A percentile compares a stretch with the other conserved stretches of the same genome.
Conservation (phyloP, 2,113 vertebrate genomes). For the Peromyscus californicus region DNA sequence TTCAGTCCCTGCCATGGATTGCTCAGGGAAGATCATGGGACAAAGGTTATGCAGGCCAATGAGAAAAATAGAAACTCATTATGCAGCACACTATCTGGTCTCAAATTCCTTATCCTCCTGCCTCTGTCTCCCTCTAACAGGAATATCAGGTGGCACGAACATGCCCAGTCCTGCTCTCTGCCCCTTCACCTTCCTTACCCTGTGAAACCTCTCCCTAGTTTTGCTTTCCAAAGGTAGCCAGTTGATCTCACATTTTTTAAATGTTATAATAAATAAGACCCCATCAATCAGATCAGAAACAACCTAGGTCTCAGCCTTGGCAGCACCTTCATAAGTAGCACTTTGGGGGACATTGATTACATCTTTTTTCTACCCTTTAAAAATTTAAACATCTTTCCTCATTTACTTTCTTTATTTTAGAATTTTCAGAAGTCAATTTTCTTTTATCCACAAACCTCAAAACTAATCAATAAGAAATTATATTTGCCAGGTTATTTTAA, state of each 20-base stretch:
- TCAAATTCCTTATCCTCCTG: neutral
- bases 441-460: slow-evolving; percentile 78
- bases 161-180: neutral
- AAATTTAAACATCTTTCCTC: slow-evolving; percentile 78
- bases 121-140: neutral
- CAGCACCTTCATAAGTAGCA: slow-evolving; percentile 8
- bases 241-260: neutral
- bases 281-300: slow-evolving; percentile 70
- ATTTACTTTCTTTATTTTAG: slow-evolving; percentile 81
- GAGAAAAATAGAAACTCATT: neutral
- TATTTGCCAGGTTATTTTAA: slow-evolving; percentile 80
- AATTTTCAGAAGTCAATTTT: slow-evolving; percentile 81
- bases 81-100: neutral
- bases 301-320: slow-evolving; percentile 6
- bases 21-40: neutral
- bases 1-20: neutral
- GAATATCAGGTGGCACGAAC: neutral
- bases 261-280: slow-evolving; percentile 56
- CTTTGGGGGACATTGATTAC: slow-evolving; percentile 78
- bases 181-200: neutral
- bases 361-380: slow-evolving; percentile 67
- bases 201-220: neutral
- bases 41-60: neutral
- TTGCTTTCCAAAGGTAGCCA: neutral
- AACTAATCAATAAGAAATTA: slow-evolving; percentile 88